phyloP scores from a whole-genome alignment of 2,888 invertebrate genomes.

The Chydorus sphaericus region DNA sequence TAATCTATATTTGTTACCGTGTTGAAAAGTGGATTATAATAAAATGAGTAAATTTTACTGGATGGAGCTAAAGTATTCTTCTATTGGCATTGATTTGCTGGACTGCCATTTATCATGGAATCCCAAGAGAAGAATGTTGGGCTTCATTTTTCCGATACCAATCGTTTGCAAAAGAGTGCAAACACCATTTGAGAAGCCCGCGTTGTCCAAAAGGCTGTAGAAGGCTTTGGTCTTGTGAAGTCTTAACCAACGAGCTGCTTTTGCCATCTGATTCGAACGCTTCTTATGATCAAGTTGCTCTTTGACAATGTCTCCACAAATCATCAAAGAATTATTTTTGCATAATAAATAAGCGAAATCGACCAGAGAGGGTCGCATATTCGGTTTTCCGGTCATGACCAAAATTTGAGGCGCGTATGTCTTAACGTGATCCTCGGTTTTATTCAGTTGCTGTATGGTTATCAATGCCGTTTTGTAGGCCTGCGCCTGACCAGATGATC shows the following conservation, averaged over 20 bases:
- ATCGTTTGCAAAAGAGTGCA: conserved; percentile 72
- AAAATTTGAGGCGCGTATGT: conserved; percentile 90
- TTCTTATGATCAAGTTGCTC: neutral
- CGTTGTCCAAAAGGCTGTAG: conserved; percentile 58
- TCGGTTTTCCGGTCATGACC: conserved; percentile 70
- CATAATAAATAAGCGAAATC: conserved; percentile 85
- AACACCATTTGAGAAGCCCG: conserved; percentile 39
- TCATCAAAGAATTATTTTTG: conserved; percentile 74
- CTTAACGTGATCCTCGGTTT: conserved; percentile 89
- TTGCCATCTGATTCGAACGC: conserved; percentile 28
- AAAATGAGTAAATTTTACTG: conserved; percentile 49
- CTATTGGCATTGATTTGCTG: conserved; percentile 54
- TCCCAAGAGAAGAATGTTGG: conserved; percentile 88
- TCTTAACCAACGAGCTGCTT: conserved; percentile 66
- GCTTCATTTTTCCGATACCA: conserved; percentile 84
- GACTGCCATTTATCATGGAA: conserved; percentile 86
- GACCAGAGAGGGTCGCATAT: conserved; percentile 67
- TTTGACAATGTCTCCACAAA: conserved; percentile 73
- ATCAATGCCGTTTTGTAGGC: conserved; percentile 82
- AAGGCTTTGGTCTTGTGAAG: conserved; percentile 79
- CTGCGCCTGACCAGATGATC: conserved; percentile 90
- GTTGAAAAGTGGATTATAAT: conserved; percentile 26
- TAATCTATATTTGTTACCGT: neutral
- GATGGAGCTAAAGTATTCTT: conserved; percentile 85
- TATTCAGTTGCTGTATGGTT: conserved; percentile 52